Evolutionary conservation across 2,113 vertebrate species (phyloP).

Genomic region (Hypocryptadius cinnamomeus): DNA sequence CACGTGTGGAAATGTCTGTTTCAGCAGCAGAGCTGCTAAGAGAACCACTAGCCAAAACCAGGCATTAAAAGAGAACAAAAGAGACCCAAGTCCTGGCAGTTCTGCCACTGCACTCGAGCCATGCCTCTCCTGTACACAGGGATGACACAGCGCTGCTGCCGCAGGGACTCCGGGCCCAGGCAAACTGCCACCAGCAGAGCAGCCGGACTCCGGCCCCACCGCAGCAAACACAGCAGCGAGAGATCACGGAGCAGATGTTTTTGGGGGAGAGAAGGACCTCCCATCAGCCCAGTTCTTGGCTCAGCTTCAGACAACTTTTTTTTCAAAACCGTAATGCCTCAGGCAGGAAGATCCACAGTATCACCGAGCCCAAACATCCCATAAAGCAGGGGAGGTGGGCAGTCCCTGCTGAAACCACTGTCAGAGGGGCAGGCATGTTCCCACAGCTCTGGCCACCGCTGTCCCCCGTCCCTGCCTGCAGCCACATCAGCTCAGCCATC

Average conservation of each 20-base stretch:
- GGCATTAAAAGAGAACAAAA: accelerated
- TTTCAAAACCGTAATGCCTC: neutral
- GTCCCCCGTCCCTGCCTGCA: neutral
- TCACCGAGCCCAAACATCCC: accelerated
- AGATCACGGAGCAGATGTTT: neutral
- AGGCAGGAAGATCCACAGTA: neutral
- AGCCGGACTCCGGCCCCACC: neutral
- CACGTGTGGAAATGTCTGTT: neutral
- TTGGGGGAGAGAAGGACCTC: neutral
- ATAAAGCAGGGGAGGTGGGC: neutral
- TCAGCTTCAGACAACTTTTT: neutral
- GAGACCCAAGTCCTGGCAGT: neutral
- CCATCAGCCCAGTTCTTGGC: neutral
- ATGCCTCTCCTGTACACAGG: neutral
- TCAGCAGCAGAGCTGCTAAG: neutral
- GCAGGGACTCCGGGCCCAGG: accelerated
- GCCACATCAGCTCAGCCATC: neutral
- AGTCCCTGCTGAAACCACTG: neutral
- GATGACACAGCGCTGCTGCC: neutral
- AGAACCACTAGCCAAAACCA: neutral
- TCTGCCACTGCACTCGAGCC: neutral
- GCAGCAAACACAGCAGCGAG: neutral
- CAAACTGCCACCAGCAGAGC: neutral
- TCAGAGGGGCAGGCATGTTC: neutral
- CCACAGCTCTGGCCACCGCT: neutral